Evolutionary conservation across 92 coral and sea anemone species (phyloP).

Genomic region (Parazoanthus atlanticus): DNA sequence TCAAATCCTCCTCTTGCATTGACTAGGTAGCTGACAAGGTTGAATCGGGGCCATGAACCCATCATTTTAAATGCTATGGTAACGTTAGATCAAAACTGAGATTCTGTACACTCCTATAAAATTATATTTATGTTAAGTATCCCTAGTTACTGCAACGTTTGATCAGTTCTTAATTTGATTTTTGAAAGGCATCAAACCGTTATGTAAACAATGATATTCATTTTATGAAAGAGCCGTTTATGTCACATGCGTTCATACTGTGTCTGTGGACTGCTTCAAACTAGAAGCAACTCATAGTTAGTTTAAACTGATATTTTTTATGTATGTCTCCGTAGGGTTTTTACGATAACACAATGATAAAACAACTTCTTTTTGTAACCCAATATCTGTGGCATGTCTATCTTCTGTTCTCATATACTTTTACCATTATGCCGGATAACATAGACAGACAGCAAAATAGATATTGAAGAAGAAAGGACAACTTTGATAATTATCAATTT

Average conservation of each 20-base stretch:
- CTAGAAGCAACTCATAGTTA: neutral
- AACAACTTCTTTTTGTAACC: too few species aligned
- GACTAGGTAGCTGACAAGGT: neutral
- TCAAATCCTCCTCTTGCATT: neutral
- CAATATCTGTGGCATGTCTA: neutral
- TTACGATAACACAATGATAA: too few species aligned
- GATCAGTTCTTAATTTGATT: neutral
- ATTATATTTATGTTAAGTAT: neutral
- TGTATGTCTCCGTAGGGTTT: neutral
- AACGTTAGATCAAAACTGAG: neutral
- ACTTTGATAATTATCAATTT: too few species aligned
- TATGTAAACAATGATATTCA: neutral
- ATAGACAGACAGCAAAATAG: too few species aligned
- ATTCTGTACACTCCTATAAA: neutral
- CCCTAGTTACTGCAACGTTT: neutral
- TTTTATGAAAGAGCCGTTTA: neutral
- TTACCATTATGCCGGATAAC: neutral
- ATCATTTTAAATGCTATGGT: neutral
- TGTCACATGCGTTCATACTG: neutral
- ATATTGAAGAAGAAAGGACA: too few species aligned
- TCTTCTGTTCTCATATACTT: neutral
- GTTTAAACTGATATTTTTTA: too few species aligned
- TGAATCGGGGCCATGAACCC: neutral
- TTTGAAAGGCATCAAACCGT: neutral
- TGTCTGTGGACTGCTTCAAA: neutral